Base-by-base conservation (phyloP, 2,113 vertebrate genomes). In the Lepus americanus region DNA sequence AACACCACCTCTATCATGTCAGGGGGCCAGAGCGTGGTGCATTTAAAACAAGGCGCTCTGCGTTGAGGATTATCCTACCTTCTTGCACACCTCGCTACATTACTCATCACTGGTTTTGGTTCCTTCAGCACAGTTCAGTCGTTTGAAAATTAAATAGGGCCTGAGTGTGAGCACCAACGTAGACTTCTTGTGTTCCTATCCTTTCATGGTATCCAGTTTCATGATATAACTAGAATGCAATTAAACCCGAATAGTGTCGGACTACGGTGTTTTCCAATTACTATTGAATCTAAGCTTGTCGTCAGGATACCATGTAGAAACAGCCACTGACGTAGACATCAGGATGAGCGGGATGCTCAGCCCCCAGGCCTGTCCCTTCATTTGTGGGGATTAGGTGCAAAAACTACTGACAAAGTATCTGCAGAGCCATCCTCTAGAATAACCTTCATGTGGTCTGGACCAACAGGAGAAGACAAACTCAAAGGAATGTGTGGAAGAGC, bases 221-320 rank as follows among this genome's bases (percentile, higher is more conserved):
- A 91, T 6, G 25, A 53, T 20, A 0, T 39, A 59, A 84, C 9
- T 78, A 25, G 82, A 64, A 23, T 22, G 31, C 1, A 64, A 25
- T 61, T 64, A 70, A 92, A 44, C 33, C 69, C 29, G 53, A 94
- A 93, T 2, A 94, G 16, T 5, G 55, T 44, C 29, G 39, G 92
- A 59, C 27, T 25, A 6, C 3, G 1, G 20, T 70, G 13, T 12
- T 76, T 11, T 23, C 59, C 10, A 49, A n/a, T 77, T 77, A 69
- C 78, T 59, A 39, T 1, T 63, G 31, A 44, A 36, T 63, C 72
- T 81, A 64, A 89, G 29, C 19, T 53, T 77, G n/a, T 4, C 59
- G 39, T 31, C 49, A 19, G 13, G 53, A 11, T 11, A 79, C 20
- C 25, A 77, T 10, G 5, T 69, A 10, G 23, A 63, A 53, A 49